Percentiles rank a stretch among this genome's conserved stretches.
Evolutionary conservation across 2,113 vertebrate species (phyloP).

Genomic region (Sciurus niger): DNA sequence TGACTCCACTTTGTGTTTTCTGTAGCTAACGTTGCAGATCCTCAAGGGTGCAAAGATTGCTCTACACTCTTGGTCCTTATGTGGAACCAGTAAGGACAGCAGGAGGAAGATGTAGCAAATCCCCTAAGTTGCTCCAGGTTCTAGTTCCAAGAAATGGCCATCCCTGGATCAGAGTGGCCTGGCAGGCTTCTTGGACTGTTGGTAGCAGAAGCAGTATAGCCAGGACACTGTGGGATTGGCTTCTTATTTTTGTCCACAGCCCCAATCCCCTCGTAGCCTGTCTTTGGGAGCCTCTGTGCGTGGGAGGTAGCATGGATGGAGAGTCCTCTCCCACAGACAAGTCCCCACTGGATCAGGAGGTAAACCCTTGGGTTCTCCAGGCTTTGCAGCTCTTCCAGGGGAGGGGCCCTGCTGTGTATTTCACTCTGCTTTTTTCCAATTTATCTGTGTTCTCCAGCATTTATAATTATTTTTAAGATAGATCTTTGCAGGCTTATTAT

Average conservation of each 20-base stretch:
- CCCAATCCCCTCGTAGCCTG: accelerated
- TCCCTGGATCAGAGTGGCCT: neutral
- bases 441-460: neutral
- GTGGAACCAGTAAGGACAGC: neutral
- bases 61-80: neutral
- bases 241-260: neutral
- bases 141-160: neutral
- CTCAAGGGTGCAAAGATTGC: neutral
- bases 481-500: neutral
- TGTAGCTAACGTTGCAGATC: neutral
- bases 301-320: neutral
- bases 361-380: neutral
- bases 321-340: neutral
- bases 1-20: neutral
- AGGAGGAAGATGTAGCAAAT: neutral
- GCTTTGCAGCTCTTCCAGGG: neutral
- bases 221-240: neutral
- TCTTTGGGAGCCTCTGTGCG: neutral
- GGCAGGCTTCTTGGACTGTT: neutral
- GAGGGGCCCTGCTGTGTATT: neutral
- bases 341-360: neutral
- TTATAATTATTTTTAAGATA: no score
- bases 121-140: neutral
- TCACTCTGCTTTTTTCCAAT: neutral
- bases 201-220: no score